Conservation (phyloP, 1,140 invertebrate genomes). For the Argopecten irradians region DNA sequence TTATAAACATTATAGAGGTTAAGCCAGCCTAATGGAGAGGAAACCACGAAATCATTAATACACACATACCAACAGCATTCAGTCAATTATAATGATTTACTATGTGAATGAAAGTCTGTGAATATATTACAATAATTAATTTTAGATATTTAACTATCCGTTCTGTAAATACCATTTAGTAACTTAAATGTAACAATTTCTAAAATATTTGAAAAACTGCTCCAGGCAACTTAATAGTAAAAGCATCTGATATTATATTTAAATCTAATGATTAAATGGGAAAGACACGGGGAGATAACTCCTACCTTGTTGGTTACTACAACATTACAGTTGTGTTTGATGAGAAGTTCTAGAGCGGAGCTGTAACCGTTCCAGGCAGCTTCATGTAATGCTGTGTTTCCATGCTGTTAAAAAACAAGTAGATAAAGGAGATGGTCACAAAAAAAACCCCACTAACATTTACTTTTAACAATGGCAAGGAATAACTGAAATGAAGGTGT, state of each 20-base stretch:
- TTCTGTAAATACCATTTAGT: not conserved
- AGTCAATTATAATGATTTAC: not conserved
- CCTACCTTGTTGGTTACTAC: slow-evolving; percentile 84
- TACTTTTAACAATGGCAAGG: too few species aligned
- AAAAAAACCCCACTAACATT: not conserved
- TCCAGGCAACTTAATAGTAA: not conserved
- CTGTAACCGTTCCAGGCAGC: slow-evolving; percentile 96
- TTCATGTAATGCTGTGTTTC: slow-evolving; percentile 95
- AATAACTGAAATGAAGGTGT: too few species aligned
- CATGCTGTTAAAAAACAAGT: slow-evolving; percentile 82
- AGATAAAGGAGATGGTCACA: not conserved
- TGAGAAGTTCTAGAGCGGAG: slow-evolving; percentile 87
- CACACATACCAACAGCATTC: not conserved
- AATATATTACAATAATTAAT: not conserved
- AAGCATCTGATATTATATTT: not conserved
- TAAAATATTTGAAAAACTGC: not conserved
- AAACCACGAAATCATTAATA: not conserved
- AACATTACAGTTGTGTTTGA: slow-evolving; percentile 84
- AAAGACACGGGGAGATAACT: not conserved
- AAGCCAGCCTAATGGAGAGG: slow-evolving; percentile 85
- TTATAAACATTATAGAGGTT: slow-evolving; percentile 88
- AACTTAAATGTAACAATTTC: not conserved
- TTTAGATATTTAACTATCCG: not conserved
- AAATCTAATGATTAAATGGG: not conserved
- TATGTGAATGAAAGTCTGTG: not conserved